Percentiles rank a stretch among this genome's conserved stretches.
phyloP scores from a whole-genome alignment of 2,888 invertebrate genomes.

The Acronicta aceris region DNA sequence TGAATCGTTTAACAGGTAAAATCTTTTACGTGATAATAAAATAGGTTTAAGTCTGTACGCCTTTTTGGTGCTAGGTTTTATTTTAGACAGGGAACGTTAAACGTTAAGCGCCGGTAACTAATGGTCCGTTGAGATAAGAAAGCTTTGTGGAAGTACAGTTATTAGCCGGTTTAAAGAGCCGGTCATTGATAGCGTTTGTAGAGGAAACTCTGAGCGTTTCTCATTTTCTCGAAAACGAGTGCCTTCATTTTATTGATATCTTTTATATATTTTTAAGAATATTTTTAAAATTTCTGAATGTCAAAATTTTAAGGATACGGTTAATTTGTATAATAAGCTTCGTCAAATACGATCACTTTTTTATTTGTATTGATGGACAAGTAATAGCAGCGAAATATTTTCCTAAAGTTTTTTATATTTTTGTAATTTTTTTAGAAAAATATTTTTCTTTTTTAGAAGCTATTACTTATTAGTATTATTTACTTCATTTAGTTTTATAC shows the following conservation, averaged over 20 bases:
- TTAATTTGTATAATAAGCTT: too few species aligned
- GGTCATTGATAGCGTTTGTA: slow-evolving; percentile 46
- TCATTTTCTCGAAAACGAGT: slow-evolving; percentile 22
- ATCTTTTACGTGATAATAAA: slow-evolving; percentile 63
- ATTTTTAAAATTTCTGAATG: neutral
- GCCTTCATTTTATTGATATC: slow-evolving; percentile 2
- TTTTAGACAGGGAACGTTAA: slow-evolving; percentile 71
- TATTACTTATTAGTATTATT: too few species aligned
- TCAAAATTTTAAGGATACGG: neutral
- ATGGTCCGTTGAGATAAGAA: slow-evolving; percentile 83
- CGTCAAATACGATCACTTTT: too few species aligned
- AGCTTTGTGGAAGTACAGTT: slow-evolving; percentile 64
- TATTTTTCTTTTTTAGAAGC: too few species aligned
- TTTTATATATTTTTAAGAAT: neutral
- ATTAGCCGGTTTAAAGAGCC: slow-evolving; percentile 59
- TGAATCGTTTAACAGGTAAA: slow-evolving; percentile 68
- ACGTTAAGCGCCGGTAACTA: slow-evolving; percentile 75
- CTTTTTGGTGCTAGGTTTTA: slow-evolving; percentile 67
- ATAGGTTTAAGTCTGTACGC: slow-evolving; percentile 63
- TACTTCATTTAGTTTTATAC: too few species aligned
- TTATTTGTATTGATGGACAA: too few species aligned
- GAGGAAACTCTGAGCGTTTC: slow-evolving; percentile 20
- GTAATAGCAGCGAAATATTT: too few species aligned
- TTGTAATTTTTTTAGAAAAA: too few species aligned
- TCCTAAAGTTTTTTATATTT: too few species aligned